phyloP scores from a whole-genome alignment of 2,888 invertebrate species.

The Phortica okadai region DNA sequence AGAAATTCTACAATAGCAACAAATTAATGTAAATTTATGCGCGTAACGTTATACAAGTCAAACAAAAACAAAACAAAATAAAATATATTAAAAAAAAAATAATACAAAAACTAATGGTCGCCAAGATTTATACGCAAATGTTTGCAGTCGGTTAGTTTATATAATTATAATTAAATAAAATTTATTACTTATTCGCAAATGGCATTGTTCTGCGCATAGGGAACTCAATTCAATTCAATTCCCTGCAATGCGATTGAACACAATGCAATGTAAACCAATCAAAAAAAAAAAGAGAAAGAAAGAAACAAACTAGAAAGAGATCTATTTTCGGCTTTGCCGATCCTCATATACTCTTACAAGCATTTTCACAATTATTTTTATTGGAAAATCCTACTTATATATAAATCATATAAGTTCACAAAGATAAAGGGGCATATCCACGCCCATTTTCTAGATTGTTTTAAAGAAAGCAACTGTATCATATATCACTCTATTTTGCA shows the following conservation, averaged over 20 bases:
- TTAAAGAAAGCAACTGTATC: too few species aligned
- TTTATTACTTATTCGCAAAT: not conserved
- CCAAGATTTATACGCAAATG: not conserved
- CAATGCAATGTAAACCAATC: not conserved
- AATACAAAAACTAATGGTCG: not conserved
- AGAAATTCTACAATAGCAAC: not conserved
- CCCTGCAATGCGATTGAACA: not conserved
- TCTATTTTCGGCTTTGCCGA: too few species aligned
- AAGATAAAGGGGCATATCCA: too few species aligned
- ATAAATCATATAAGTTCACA: too few species aligned
- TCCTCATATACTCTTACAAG: too few species aligned
- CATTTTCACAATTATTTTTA: too few species aligned
- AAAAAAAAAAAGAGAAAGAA: not conserved
- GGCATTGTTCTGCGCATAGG: not conserved
- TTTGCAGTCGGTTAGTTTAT: not conserved
- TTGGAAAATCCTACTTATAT: too few species aligned
- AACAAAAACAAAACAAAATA: not conserved
- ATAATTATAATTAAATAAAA: constrained; percentile 14
- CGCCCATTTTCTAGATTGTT: too few species aligned
- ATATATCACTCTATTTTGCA: too few species aligned
- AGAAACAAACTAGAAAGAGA: too few species aligned
- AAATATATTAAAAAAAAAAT: not conserved
- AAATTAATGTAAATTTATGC: constrained; percentile 14
- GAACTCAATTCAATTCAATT: not conserved
- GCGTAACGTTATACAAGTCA: not conserved